Evolutionary conservation across 2,888 invertebrate species (phyloP).

Genomic region (Hedya salicella): DNA sequence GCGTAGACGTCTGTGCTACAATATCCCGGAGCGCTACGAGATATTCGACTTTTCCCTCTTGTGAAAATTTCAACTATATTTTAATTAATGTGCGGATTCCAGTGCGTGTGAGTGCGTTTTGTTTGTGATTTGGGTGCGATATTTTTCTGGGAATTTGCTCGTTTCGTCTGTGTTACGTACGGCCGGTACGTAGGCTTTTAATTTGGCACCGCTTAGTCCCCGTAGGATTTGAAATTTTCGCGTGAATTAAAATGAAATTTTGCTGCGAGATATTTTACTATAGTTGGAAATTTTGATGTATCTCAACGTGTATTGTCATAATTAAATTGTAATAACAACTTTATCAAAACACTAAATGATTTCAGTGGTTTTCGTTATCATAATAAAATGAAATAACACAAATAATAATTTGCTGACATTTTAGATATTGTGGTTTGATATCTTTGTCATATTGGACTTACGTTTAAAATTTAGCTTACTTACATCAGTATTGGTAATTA

Average conservation of each 20-base stretch:
- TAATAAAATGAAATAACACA: too few species aligned
- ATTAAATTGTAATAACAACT: neutral
- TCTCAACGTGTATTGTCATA: conserved; percentile 5
- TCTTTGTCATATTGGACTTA: too few species aligned
- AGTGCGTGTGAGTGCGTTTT: conserved; percentile 50
- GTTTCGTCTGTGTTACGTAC: conserved; percentile 20
- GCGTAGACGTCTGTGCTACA: conserved; percentile 64
- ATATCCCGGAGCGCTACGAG: conserved; percentile 49
- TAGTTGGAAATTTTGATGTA: conserved; percentile 3
- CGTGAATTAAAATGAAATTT: conserved; percentile 32
- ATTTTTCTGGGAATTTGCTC: conserved; percentile 36
- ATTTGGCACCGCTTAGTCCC: conserved; percentile 35
- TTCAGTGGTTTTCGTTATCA: too few species aligned
- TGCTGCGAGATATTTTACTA: conserved; percentile 28
- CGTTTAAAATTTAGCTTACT: too few species aligned
- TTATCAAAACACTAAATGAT: too few species aligned
- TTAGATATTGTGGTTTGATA: too few species aligned
- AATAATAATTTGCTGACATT: too few species aligned
- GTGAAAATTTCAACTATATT: conserved; percentile 54
- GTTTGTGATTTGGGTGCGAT: conserved; percentile 52
- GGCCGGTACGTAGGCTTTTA: conserved; percentile 33
- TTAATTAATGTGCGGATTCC: conserved; percentile 70
- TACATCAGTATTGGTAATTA: too few species aligned
- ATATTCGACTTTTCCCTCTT: conserved; percentile 45
- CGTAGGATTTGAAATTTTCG: conserved; percentile 22